Evolutionary conservation across 2,113 vertebrate species (phyloP), one percentile per base, ranked within the genome.

Genomic region (Datnioides undecimradiatus): DNA sequence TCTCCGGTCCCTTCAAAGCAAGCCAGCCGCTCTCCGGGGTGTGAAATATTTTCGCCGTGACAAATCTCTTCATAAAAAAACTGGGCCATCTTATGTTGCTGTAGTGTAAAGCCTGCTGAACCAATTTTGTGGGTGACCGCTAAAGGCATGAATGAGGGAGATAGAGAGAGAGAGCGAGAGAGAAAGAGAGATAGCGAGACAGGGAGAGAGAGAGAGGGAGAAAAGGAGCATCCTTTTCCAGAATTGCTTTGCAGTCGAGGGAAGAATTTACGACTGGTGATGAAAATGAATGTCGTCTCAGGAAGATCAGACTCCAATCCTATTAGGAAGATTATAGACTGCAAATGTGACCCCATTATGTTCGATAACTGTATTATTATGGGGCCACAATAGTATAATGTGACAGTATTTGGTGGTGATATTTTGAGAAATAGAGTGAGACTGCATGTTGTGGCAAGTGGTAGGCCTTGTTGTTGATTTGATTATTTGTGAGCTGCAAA

Each of bases 1-100:
- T 91, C 92, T 48, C 87, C 73, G 82, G 76, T 90, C 79, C 85
- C 76, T 75, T 73, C 81, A 78, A 65, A 76, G 73, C 87, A 1
- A 64, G 67, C 34, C 70, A 49, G 69, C 54, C 68, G 60, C 81
- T 79, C 85, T 76, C 64, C 52, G 40, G 66, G 79, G 75, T 82
- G 84, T 23, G 60, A 67, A 64, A 87, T 11, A 45, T 79, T 46
- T 16, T 73, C 66, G 71, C 78, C 67, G 43, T 76, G 73, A 74
- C 80, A 70, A 75, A 89, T 84, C 77, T 79, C 54, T 41, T 83
- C 46, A 54, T 55, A 17, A 63, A 17, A 63, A 75, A 87, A 83
- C 69, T 79, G 64, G 88, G 76, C 48, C 86, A 82, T 68, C 57
- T 36, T 51, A 59, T 79, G 68, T 33, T 40, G 33, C 62, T 75